Base-by-base conservation (phyloP, 2,888 invertebrate species). In the Drosophila fungiperda region DNA sequence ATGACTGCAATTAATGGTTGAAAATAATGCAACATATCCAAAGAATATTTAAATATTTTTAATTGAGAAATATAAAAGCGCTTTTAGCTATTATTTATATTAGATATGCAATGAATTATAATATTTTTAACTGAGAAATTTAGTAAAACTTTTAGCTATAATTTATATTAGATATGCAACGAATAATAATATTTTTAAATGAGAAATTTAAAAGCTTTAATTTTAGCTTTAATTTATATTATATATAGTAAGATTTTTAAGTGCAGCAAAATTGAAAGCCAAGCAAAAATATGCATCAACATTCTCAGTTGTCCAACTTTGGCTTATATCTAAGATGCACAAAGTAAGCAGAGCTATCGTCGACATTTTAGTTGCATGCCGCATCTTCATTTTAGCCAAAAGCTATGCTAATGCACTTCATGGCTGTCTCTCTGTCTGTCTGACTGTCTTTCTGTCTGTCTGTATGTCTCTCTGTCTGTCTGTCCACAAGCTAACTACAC, bases 371-470 rank as follows among this genome's bases (percentile, higher is more conserved):
- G 36, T 12, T 54, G 76, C n/a, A 52, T 68, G 73, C 40, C 70
- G 64, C 70, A 73, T 73, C 73, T 78, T 59, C 26, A 60, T 59
- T 48, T 61, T 55, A 15, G 36, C 36, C 36, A 58, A 59, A 63
- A 65, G 75, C 66, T 66, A 73, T 78, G 76, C 75, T 66, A 78
- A 69, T 71, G 80, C 73, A 59, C 74, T 72, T 60, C 49, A 73
- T 33, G 72, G 57, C 70, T 52, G 69, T 64, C 69, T 42, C 59
- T 66, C 66, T 17, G 49, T 32, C 32, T 50, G 52, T 33, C 32
- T 50, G 50, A 23, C 23, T 23, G 26, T 26, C 26, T 26, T 1
- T 50, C 29, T 5, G 26, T 1, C 29, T 5, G 29, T 29, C 29
- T 20, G 70, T 49, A 59, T 48, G 64, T 65, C 69, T 42, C 60